phyloP scores from a whole-genome alignment of 2,797 vertebrate genomes.

The Hippopotamyrus pictus region DNA sequence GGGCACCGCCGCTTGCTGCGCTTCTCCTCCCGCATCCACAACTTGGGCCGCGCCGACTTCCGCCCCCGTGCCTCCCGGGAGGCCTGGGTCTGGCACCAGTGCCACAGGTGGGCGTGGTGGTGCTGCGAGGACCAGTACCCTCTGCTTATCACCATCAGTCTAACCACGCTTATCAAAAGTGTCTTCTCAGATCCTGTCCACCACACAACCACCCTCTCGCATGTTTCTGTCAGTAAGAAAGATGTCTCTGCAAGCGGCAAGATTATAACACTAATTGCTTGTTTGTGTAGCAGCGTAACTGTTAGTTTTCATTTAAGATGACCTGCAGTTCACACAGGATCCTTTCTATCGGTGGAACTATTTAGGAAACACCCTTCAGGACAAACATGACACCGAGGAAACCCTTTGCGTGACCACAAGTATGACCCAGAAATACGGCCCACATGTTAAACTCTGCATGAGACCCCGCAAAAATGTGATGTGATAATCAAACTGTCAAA shows the following conservation, averaged over 20 bases:
- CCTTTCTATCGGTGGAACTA: neutral
- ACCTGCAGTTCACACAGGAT: neutral
- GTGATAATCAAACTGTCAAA: neutral
- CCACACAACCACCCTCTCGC: neutral
- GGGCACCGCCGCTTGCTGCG: constrained; percentile 88
- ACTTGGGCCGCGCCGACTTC: constrained; percentile 85
- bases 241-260: neutral
- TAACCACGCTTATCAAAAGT: neutral
- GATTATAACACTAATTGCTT: neutral
- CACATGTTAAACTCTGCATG: neutral
- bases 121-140: neutral
- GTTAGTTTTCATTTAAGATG: neutral
- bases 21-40: constrained; percentile 93
- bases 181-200: neutral
- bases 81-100: constrained; percentile 93
- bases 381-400: neutral
- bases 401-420: neutral
- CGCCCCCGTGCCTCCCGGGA: constrained; percentile 75
- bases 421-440: neutral
- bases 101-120: constrained; percentile 73
- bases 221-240: neutral
- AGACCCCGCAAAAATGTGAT: neutral
- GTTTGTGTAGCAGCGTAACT: neutral
- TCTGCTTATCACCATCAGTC: neutral
- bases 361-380: neutral